phyloP scores from a whole-genome alignment of 2,888 invertebrate species.

The Dynastes maya region DNA sequence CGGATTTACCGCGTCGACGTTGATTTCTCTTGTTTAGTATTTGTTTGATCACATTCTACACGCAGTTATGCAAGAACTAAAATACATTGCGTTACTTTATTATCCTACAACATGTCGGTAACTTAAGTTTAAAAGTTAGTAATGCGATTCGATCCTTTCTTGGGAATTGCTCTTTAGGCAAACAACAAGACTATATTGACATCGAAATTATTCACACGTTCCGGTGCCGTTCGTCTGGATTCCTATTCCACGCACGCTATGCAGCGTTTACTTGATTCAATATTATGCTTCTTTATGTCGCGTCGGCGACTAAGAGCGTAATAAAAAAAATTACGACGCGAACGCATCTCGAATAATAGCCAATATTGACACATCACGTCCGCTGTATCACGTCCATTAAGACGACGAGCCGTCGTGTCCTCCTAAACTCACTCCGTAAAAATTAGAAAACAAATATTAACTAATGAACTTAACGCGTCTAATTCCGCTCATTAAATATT shows the following conservation, averaged over 20 bases:
- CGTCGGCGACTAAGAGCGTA: not conserved
- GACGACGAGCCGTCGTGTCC: not conserved
- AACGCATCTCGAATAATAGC: constrained; percentile 16
- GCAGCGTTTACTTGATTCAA: constrained; percentile 27
- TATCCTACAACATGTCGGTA: too few species aligned
- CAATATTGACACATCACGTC: constrained; percentile 18
- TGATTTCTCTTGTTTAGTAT: too few species aligned
- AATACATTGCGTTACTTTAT: too few species aligned
- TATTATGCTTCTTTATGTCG: constrained; percentile 20
- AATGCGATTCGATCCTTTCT: too few species aligned
- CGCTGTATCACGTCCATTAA: constrained; percentile 4
- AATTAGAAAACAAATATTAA: constrained; percentile 35
- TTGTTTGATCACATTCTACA: too few species aligned
- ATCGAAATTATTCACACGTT: constrained; percentile 7
- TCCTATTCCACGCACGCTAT: not conserved
- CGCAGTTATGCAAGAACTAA: too few species aligned
- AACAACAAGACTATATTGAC: not conserved
- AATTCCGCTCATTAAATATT: constrained; percentile 40
- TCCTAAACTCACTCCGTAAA: not conserved
- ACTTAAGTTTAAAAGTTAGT: too few species aligned
- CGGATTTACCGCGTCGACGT: too few species aligned
- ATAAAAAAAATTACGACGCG: constrained; percentile 20
- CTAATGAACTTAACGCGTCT: not conserved
- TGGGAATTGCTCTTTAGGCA: too few species aligned
- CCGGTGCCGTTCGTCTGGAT: not conserved